Evolutionary conservation across 2,797 vertebrate genomes (phyloP).

Genomic region (Botia almorhae): DNA sequence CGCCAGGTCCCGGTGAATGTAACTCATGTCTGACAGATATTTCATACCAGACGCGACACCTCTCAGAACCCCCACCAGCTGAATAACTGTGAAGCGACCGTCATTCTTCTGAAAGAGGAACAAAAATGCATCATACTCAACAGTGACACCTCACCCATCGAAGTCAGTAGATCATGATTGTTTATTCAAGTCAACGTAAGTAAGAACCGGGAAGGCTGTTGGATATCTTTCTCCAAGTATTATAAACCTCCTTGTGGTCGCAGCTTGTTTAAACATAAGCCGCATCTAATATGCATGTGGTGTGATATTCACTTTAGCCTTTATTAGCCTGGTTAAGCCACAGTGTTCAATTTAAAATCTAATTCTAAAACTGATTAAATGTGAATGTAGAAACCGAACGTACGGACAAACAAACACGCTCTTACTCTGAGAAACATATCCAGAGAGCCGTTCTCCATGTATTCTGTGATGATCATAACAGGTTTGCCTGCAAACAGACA

Average conservation of each 20-base stretch:
- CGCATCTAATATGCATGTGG: background rate
- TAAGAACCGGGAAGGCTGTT: background rate
- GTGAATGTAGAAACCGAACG: background rate
- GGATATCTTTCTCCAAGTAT: background rate
- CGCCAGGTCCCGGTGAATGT: conserved; percentile 58
- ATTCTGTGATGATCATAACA: conserved; percentile 99
- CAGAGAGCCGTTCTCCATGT: conserved; percentile 99
- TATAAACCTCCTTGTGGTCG: background rate
- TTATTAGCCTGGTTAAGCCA: no score
- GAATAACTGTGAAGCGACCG: conserved; percentile 61
- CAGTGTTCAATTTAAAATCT: background rate
- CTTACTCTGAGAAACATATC: conserved; percentile 98
- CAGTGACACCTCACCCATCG: background rate
- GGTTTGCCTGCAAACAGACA: conserved; percentile 89
- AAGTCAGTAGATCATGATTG: background rate
- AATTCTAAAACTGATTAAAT: background rate
- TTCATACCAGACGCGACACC: conserved; percentile 60
- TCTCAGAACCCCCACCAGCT: conserved; percentile 60
- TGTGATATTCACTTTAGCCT: no score
- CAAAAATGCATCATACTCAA: background rate
- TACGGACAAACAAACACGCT: conserved; percentile 55
- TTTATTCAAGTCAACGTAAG: background rate
- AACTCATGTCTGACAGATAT: conserved; percentile 61
- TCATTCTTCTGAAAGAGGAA: conserved; percentile 57
- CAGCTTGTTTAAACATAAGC: background rate